Conservation (phyloP, 2,113 vertebrate species). For the Gallinago undulata region DNA sequence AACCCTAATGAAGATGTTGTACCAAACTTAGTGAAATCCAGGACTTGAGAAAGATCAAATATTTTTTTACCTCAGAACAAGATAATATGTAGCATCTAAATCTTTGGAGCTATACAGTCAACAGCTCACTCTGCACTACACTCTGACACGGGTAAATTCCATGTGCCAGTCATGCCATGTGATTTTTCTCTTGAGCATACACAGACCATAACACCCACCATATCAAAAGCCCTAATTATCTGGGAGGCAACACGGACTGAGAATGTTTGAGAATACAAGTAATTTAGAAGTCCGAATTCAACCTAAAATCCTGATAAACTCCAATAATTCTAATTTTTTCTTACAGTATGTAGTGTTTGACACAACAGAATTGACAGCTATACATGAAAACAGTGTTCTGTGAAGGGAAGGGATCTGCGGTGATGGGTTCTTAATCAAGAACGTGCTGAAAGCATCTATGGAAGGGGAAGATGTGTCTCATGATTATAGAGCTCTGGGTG, state of each 20-base stretch:
- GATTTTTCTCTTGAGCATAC: neutral
- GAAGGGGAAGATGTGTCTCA: neutral
- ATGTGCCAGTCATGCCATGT: rapidly evolving
- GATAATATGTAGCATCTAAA: neutral
- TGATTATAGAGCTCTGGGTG: neutral
- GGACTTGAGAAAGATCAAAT: neutral
- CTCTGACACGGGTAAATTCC: neutral
- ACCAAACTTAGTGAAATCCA: neutral
- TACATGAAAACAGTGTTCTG: neutral
- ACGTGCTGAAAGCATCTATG: neutral
- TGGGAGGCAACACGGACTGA: neutral
- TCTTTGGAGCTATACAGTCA: neutral
- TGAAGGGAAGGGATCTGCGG: neutral
- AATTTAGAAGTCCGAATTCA: neutral
- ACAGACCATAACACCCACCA: neutral
- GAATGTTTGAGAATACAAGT: neutral
- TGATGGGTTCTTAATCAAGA: neutral
- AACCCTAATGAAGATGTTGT: neutral
- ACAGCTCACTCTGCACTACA: neutral
- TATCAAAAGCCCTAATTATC: neutral
- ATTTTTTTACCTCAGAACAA: neutral
- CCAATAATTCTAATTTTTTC: neutral
- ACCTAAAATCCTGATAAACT: neutral
- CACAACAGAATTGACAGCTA: neutral
- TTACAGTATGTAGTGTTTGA: neutral